Evolutionary conservation across 2,113 vertebrate genomes (phyloP).

Genomic region (Atractosteus spatula): DNA sequence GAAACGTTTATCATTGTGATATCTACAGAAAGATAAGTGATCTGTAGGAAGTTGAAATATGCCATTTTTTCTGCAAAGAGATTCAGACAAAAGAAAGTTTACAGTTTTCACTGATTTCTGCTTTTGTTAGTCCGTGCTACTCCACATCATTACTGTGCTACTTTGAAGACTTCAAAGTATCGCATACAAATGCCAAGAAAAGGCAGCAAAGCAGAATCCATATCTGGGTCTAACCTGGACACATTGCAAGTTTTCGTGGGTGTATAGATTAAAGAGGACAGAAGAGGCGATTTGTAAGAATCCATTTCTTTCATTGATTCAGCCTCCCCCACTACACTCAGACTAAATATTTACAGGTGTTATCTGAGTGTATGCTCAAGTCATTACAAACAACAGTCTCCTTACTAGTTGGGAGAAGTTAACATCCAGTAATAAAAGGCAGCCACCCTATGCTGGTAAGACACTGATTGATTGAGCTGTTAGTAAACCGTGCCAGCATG

Average conservation of each 20-base stretch:
- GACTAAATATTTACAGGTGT: constrained; percentile 19
- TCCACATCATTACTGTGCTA: not conserved
- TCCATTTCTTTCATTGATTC: constrained; percentile 10
- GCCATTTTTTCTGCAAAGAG: not conserved
- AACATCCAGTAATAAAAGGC: no score
- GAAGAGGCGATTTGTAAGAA: constrained; percentile 11
- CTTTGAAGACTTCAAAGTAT: not conserved
- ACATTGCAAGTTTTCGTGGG: constrained; percentile 1
- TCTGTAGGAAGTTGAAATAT: no score
- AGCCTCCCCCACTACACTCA: no score
- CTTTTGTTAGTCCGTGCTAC: not conserved
- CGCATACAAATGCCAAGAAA: not conserved
- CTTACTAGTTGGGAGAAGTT: no score
- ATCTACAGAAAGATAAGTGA: no score
- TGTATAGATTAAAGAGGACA: not conserved
- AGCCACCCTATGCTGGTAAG: no score
- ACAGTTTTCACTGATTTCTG: not conserved
- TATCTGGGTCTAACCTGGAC: not conserved
- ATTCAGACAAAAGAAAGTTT: not conserved
- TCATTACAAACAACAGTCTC: no score
- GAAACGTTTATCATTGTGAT: no score
- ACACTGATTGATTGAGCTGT: no score
- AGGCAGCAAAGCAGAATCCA: not conserved
- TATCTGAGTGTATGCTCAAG: constrained; percentile 9
- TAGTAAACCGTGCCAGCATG: not conserved